Base-by-base conservation (phyloP, 2,113 vertebrate species). In the Megaceryle torquata region DNA sequence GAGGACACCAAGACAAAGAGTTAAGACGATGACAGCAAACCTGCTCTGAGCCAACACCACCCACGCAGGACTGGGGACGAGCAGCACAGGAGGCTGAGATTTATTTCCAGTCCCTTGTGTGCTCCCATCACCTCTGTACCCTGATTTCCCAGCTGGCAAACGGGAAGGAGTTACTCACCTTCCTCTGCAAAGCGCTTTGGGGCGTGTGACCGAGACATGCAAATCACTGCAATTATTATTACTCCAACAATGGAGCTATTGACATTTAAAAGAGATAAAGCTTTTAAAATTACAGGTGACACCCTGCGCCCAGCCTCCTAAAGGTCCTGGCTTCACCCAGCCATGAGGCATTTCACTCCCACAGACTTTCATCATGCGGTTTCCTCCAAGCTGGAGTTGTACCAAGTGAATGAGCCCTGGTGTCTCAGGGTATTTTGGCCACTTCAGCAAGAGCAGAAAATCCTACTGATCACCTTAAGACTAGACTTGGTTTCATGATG, bases 221-320 rank as follows among this genome's bases (percentile, higher is more conserved):
- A 80, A 92, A 96, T 95, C 69, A 71, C 0, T 1, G 56, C 86
- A 93, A 91, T 95, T 94, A 88, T 16, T 71, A 48, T 68, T 84
- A 59, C 95, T 83, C 80, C 72, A 95, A 93, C 90, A 97, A 95
- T 92, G 86, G 69, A 71, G 46, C 69, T 64, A 74, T 86, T 96
- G 85, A 90, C 86, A 93, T 91, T 91, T 78, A 91, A 67, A 94
- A 76, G 20, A 93, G 95, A 91, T 88, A 88, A 94, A 82, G 60
- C 46, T 59, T 80, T 56, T 18, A 86, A 51, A 90, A 94, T 95
- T 88, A 70, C 72, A 56, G 88, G 67, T 75, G 91, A 96, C 92
- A 91, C 60, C 65, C 77, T 44, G n/a, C 35, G 65, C 71, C 67
- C 85, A 92, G 68, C 59, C 85, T 89, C 0, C 0, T 8, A 77